Base-by-base conservation (phyloP, 2,888 invertebrate genomes). In the Phyllotreta cruciferae region DNA sequence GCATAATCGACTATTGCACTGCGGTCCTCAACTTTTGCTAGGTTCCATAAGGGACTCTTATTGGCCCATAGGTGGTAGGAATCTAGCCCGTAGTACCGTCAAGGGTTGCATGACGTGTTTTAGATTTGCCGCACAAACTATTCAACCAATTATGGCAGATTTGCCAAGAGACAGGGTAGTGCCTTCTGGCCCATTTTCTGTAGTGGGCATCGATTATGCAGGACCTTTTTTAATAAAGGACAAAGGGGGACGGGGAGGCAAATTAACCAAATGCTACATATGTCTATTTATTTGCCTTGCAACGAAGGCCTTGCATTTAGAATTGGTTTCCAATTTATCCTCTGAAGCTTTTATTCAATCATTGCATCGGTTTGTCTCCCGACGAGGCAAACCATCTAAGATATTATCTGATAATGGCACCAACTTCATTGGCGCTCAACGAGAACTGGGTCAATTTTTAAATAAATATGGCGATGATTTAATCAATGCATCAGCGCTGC, bases 121-220 rank as follows among this genome's bases (percentile, higher is more conserved):
- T 38, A 41, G 36, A n/a, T 36, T 54, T 41, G 57, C 52, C 13
- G 55, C 67, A 2, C 53, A 49, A 38, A 38, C 14, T 9, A 35
- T 44, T 8, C 38, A 45, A 9, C 64, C 56, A 24, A 62, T 62
- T 24, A 69, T 66, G 67, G 66, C 62, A 8, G 50, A 66, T 37
- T 47, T 69, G 24, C 67, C 63, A 3, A 39, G 49, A 24, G 6
- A 10, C n/a, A 47, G 69, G 7, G 34, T 68, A 13, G 42, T 10
- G n/a, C 60, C 52, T 9, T 24, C 47, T 7, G 41, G 42, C 54
- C 64, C 67, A 6, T 68, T 69, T 60, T 11, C 56, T 50, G 61
- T 62, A 24, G 39, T 58, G 10, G 74, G 72, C 5, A 66, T 71
- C 0, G 73, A 74, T 63, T 73, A 71, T 36, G 67, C 66, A 1